A percentile compares a stretch with the other conserved stretches of the same genome.
These are phyloP conservation scores for Hypothenemus hampei DNA, from an alignment of 1,140 invertebrate genomes.

Conservation along the genomic window DNA sequence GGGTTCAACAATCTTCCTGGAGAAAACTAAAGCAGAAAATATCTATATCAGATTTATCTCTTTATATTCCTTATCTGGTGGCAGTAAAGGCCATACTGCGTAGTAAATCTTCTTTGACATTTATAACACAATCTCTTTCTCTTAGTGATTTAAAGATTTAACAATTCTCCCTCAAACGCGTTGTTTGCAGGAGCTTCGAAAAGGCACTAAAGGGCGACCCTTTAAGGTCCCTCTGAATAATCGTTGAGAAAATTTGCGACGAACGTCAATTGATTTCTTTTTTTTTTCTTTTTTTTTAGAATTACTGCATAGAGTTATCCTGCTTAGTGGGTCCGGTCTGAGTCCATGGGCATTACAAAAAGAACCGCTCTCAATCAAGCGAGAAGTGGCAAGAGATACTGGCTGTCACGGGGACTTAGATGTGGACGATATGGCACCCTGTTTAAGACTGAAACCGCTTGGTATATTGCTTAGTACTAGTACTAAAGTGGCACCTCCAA, in stretches of 20 bases:
- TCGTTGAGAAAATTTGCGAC: not conserved
- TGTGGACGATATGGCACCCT: slow-evolving; percentile 77
- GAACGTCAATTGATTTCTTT: not conserved
- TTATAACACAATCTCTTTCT: slow-evolving; percentile 7
- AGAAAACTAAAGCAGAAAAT: too few species aligned
- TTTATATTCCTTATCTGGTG: slow-evolving; percentile 4
- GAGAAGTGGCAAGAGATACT: slow-evolving; percentile 71
- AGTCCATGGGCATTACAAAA: slow-evolving; percentile 91
- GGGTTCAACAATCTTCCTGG: too few species aligned
- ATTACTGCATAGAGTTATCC: slow-evolving; percentile 83
- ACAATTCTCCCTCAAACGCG: slow-evolving; percentile 7
- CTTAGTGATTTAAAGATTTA: slow-evolving; percentile 6
- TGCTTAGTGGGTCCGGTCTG: slow-evolving; percentile 91
- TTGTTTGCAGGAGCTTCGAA: not conserved
- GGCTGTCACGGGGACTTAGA: slow-evolving; percentile 71
- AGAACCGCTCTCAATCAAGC: slow-evolving; percentile 76
- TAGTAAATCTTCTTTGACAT: slow-evolving; percentile 8
- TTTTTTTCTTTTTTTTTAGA: slow-evolving; percentile 54
- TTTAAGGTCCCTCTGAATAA: not conserved
- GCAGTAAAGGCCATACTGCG: slow-evolving; percentile 1
- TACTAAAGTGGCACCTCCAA: slow-evolving; percentile 65
- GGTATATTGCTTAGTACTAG: slow-evolving; percentile 63
- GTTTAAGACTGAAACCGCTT: slow-evolving; percentile 68
- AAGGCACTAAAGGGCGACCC: not conserved
- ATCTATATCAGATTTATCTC: slow-evolving; percentile 5